These are phyloP conservation scores for Lochmaea crataegi DNA, from an alignment of 2,888 invertebrate species.

Conservation along the genomic window DNA sequence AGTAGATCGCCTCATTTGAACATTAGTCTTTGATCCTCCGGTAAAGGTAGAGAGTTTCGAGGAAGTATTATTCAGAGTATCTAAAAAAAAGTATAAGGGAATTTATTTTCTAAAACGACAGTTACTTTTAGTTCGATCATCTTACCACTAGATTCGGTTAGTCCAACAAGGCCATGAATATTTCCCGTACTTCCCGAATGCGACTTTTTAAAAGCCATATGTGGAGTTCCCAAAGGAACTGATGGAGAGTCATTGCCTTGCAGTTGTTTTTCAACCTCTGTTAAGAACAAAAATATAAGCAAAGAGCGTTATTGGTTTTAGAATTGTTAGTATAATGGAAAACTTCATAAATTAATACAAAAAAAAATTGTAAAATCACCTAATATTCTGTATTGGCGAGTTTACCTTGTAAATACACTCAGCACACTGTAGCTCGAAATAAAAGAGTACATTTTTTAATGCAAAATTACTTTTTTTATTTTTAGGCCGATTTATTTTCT, in stretches of 20 bases:
- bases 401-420: background rate
- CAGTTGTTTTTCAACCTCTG: slow-evolving; percentile 95
- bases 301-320: slow-evolving; percentile 10
- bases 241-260: slow-evolving; percentile 74
- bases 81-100: slow-evolving; percentile 44
- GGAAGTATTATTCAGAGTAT: slow-evolving; percentile 58
- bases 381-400: background rate
- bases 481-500: too few species aligned
- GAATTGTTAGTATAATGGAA: background rate
- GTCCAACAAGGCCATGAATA: slow-evolving; percentile 67
- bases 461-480: too few species aligned
- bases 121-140: background rate
- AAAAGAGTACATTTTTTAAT: too few species aligned
- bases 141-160: slow-evolving; percentile 53
- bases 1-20: slow-evolving; percentile 87
- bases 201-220: slow-evolving; percentile 73
- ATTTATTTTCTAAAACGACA: background rate
- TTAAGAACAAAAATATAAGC: slow-evolving; percentile 52
- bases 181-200: slow-evolving; percentile 74
- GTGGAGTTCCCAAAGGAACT: slow-evolving; percentile 67
- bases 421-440: too few species aligned
- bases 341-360: background rate
- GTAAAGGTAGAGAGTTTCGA: slow-evolving; percentile 74
- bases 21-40: slow-evolving; percentile 71
- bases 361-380: background rate